Percentiles rank a stretch among this genome's conserved stretches.
These are phyloP conservation scores for Pyrrhosoma nymphula DNA, from an alignment of 2,888 invertebrate genomes.

Conservation along the genomic window DNA sequence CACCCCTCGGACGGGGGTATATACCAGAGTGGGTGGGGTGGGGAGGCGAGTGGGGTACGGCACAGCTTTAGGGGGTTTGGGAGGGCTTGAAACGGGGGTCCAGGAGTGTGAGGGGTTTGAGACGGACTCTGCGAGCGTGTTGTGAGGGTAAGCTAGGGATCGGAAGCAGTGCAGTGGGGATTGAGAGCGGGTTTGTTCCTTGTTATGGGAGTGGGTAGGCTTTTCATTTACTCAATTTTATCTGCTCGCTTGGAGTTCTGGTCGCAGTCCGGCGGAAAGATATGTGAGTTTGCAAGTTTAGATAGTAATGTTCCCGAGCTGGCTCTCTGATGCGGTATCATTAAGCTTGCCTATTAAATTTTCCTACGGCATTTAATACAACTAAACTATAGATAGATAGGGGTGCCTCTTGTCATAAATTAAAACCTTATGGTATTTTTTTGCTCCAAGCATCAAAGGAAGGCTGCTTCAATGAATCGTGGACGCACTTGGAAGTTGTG, in stretches of 20 bases:
- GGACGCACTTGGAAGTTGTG: too few species aligned
- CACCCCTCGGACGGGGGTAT: neutral
- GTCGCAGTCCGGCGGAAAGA: neutral
- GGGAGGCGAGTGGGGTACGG: neutral
- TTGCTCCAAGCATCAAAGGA: too few species aligned
- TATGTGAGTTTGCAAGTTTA: neutral
- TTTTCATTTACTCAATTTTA: neutral
- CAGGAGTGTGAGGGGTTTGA: neutral
- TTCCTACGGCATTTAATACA: too few species aligned
- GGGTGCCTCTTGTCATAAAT: too few species aligned
- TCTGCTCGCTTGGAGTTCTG: neutral
- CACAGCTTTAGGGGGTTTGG: neutral
- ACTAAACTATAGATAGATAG: too few species aligned
- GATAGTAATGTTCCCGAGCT: too few species aligned
- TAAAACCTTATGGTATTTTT: too few species aligned
- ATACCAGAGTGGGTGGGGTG: neutral
- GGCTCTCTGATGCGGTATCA: too few species aligned
- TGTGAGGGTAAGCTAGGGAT: neutral
- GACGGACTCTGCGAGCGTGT: neutral
- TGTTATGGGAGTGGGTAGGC: neutral
- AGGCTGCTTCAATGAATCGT: too few species aligned
- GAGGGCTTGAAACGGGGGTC: neutral
- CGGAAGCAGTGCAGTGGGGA: constrained; percentile 1
- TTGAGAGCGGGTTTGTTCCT: neutral
- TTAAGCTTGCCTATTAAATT: too few species aligned